Base-by-base conservation (phyloP, 2,888 invertebrate species). In the Chrysomela aeneicollis region DNA sequence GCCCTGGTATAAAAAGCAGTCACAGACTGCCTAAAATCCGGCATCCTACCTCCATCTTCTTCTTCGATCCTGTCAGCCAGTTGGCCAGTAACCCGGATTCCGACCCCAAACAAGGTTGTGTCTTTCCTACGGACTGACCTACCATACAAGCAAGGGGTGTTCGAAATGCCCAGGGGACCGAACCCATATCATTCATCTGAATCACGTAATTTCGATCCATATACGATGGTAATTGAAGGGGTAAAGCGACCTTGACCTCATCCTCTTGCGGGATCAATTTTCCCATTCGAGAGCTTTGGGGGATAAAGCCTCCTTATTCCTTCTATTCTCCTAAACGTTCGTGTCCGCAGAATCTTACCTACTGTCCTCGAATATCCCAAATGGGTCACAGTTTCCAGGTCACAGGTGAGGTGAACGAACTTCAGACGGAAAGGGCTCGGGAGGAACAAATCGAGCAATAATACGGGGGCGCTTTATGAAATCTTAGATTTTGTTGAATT, bases 31-130 rank as follows among this genome's bases (percentile, higher is more conserved):
- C 63, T 61, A 63, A 68, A 66, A 63, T 59, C 51, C 19, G 2
- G 42, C 15, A 42, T 42, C 15, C 21, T 80, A 79, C 81, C 79
- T 79, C 79, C 79, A 82, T 81, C 78, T 76, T 76, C 72, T 63
- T 69, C 70, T 62, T 71, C 54, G 76, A 78, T 79, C 80, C 80
- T 78, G 78, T 66, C 78, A 72, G 68, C 61, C 64, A 63, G 70
- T 69, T 74, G 72, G 78, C 77, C 75, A 78, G 77, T 76, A 78
- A 77, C 78, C 79, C 77, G 77, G 74, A 76, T 77, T 76, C 76
- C 78, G 79, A 79, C 80, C 80, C 78, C 77, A 75, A 73, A 79
- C 79, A 80, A 81, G 80, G 79, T 79, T 79, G 66, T 59, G 42
- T 42, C 12, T 26, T 3, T 5, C 26, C 26, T 26, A 26, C 26